A percentile compares a stretch with the other conserved stretches of the same genome.
Evolutionary conservation across 2,113 vertebrate species (phyloP).

Genomic region (Hymenochirus boettgeri): DNA sequence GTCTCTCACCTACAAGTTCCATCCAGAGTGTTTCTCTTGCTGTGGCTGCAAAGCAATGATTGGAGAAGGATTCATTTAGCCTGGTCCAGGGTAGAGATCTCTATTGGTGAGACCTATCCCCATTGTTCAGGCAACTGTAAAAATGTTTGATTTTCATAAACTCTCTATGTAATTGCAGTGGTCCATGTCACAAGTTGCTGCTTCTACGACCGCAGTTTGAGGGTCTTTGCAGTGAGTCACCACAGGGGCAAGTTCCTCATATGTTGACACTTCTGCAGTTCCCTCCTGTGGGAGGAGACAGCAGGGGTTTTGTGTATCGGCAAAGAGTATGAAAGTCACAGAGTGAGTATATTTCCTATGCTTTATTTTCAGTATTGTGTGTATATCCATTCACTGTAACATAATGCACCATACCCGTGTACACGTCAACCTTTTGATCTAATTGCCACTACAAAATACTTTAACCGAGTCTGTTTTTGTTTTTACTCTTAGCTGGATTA

Average conservation of each 20-base stretch:
- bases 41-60: slow-evolving; percentile 92
- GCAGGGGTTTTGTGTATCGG: slow-evolving; percentile 84
- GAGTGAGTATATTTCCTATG: slow-evolving; percentile 72
- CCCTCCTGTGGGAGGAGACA: slow-evolving; percentile 82
- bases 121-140: not conserved
- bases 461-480: no score
- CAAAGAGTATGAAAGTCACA: slow-evolving; percentile 84
- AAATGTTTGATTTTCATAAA: not conserved
- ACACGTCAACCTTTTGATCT: no score
- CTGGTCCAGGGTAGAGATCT: slow-evolving; percentile 86
- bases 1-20: slow-evolving; percentile 94
- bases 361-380: no score
- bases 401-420: no score
- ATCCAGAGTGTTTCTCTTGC: slow-evolving; percentile 93
- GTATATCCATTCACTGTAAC: no score
- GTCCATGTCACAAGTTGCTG: slow-evolving; percentile 90
- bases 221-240: slow-evolving; percentile 77
- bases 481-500: no score
- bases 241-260: slow-evolving; percentile 82
- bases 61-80: slow-evolving; percentile 87
- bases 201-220: slow-evolving; percentile 90
- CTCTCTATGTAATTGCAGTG: slow-evolving; percentile 60
- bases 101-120: slow-evolving; percentile 76
- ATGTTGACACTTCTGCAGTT: slow-evolving; percentile 88
- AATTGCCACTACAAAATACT: no score